Conservation (phyloP, 2,888 invertebrate species). For the Lochmaea capreae region DNA sequence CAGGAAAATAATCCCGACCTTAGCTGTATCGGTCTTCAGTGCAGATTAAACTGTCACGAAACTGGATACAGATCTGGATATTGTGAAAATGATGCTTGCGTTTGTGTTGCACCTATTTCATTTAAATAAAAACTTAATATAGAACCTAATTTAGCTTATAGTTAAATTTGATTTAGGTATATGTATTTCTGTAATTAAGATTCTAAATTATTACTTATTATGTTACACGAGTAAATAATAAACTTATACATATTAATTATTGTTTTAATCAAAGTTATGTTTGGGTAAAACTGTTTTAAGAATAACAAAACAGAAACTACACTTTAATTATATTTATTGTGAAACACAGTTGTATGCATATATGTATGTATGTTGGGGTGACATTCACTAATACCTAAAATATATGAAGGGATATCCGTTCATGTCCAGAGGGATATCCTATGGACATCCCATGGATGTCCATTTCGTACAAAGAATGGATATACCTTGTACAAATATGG, state of each 20-base stretch:
- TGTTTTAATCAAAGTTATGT: background rate
- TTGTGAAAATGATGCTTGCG: constrained; percentile 3
- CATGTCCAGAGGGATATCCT: no score
- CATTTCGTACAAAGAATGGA: no score
- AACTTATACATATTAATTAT: background rate
- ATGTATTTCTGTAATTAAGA: no score
- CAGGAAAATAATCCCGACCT: constrained; percentile 1
- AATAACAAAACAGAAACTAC: no score
- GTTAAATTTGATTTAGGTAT: background rate
- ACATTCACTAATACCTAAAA: no score
- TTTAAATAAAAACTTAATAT: background rate
- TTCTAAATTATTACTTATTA: no score
- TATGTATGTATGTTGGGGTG: no score
- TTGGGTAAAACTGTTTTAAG: background rate
- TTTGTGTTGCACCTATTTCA: background rate
- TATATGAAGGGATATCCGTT: no score
- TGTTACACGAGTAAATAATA: background rate
- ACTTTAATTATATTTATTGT: no score
- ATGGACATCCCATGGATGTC: no score
- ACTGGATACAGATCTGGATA: constrained; percentile 12
- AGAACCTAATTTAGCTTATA: background rate
- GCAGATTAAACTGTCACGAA: background rate
- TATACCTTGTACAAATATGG: no score
- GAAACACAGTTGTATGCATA: no score
- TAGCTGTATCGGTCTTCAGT: constrained; percentile 6